These are phyloP conservation scores for Troides oblongomaculatus DNA, from an alignment of 2,888 invertebrate species.

Conservation along the genomic window DNA sequence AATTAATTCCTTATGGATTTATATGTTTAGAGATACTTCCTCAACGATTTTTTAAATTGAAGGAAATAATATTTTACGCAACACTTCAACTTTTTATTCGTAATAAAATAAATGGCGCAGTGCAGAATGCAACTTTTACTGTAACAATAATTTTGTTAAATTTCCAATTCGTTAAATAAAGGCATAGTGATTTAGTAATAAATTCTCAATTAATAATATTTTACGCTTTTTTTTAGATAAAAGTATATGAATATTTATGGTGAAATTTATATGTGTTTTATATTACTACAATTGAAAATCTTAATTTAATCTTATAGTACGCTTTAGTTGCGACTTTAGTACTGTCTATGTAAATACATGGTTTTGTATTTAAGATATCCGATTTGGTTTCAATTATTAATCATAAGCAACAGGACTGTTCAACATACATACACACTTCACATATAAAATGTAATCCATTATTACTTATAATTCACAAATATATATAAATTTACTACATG, in stretches of 20 bases:
- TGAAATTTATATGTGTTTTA: conserved; percentile 59
- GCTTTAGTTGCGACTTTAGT: conserved; percentile 51
- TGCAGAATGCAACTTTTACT: conserved; percentile 50
- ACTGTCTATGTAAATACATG: conserved; percentile 46
- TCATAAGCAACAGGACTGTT: too few species aligned
- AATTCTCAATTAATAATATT: conserved; percentile 66
- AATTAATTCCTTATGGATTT: too few species aligned
- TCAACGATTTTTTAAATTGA: too few species aligned
- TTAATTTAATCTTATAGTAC: conserved; percentile 37
- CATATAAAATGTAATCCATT: too few species aligned
- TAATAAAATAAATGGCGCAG: conserved; percentile 9
- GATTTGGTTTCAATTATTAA: too few species aligned
- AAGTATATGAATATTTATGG: conserved; percentile 55
- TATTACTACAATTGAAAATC: conserved; percentile 44
- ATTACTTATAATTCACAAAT: background rate
- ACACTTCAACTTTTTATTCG: background rate
- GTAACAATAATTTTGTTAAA: conserved; percentile 41
- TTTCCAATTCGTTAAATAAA: conserved; percentile 48
- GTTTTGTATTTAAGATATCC: background rate
- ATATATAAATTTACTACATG: background rate
- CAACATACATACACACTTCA: too few species aligned
- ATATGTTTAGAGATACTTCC: too few species aligned
- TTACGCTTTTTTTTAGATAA: conserved; percentile 68
- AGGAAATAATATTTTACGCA: too few species aligned
- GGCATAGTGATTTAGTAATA: conserved; percentile 70